Conservation (phyloP, 2,797 vertebrate species). For the Lutjanus campechanus region DNA sequence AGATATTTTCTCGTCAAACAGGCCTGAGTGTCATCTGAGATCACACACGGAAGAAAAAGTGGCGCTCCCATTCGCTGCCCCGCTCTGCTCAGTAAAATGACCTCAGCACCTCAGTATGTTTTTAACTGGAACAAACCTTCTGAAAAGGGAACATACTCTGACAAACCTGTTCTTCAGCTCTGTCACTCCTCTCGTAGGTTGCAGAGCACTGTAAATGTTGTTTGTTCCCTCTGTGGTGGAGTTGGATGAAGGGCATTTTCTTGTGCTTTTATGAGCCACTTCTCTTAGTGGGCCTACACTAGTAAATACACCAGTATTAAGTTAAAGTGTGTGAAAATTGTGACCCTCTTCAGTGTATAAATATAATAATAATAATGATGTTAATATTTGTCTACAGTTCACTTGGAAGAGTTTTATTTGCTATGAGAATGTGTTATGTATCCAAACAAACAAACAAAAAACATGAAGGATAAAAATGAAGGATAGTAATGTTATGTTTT, state of each 20-base stretch:
- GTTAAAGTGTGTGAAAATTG: slow-evolving; percentile 33
- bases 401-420: neutral
- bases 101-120: slow-evolving; percentile 57
- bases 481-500: slow-evolving; percentile 25
- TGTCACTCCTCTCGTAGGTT: slow-evolving; percentile 29
- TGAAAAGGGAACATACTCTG: slow-evolving; percentile 47
- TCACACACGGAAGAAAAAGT: slow-evolving; percentile 23
- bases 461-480: slow-evolving; percentile 7
- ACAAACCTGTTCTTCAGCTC: slow-evolving; percentile 79
- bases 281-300: slow-evolving; percentile 20
- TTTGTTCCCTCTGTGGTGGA: slow-evolving; percentile 25
- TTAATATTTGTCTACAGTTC: slow-evolving; percentile 30
- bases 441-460: neutral
- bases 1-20: slow-evolving; percentile 29
- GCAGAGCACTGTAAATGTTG: slow-evolving; percentile 12
- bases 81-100: slow-evolving; percentile 36
- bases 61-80: slow-evolving; percentile 12
- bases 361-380: slow-evolving; percentile 7
- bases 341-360: slow-evolving; percentile 27
- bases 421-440: slow-evolving; percentile 10
- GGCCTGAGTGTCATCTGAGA: slow-evolving; percentile 13
- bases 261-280: slow-evolving; percentile 19
- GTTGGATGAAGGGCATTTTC: slow-evolving; percentile 43
- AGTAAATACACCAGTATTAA: slow-evolving; percentile 68
- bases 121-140: slow-evolving; percentile 51